Conservation (phyloP, 2,113 vertebrate species). For the Polypterus senegalus region DNA sequence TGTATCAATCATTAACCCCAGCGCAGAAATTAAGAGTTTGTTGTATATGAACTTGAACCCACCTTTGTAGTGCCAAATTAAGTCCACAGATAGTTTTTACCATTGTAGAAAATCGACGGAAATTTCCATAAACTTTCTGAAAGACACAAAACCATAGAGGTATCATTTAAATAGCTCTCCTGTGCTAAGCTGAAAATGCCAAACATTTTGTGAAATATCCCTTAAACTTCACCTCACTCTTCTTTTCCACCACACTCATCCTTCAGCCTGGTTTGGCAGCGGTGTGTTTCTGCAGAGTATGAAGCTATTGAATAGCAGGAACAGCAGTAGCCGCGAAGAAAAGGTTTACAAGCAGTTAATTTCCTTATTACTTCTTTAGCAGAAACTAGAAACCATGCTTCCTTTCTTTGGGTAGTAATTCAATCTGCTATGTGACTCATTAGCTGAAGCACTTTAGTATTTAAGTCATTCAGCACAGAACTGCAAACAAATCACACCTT, state of each 20-base stretch:
- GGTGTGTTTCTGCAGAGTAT: too few species aligned
- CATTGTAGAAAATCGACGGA: background rate
- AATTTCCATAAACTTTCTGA: background rate
- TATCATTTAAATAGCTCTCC: too few species aligned
- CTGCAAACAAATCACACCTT: too few species aligned
- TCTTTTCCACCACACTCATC: too few species aligned
- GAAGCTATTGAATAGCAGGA: too few species aligned
- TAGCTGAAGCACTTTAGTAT: too few species aligned
- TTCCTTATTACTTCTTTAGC: background rate
- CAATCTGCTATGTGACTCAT: background rate
- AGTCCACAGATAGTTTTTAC: constrained; percentile 25
- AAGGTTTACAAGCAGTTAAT: background rate
- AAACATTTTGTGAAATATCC: too few species aligned
- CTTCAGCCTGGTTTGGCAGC: too few species aligned
- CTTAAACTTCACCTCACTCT: too few species aligned
- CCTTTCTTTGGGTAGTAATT: background rate
- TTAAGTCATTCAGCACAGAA: too few species aligned
- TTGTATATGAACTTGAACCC: background rate
- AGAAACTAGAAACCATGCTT: background rate
- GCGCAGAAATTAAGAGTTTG: background rate
- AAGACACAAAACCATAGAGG: background rate
- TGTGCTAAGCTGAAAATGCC: too few species aligned
- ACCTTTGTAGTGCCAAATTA: constrained; percentile 21
- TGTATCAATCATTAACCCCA: too few species aligned
- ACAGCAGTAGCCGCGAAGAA: background rate